Evolutionary conservation across 2,888 invertebrate species (phyloP), one percentile per base, ranked within the genome.

Genomic region (Lasiommata megera): DNA sequence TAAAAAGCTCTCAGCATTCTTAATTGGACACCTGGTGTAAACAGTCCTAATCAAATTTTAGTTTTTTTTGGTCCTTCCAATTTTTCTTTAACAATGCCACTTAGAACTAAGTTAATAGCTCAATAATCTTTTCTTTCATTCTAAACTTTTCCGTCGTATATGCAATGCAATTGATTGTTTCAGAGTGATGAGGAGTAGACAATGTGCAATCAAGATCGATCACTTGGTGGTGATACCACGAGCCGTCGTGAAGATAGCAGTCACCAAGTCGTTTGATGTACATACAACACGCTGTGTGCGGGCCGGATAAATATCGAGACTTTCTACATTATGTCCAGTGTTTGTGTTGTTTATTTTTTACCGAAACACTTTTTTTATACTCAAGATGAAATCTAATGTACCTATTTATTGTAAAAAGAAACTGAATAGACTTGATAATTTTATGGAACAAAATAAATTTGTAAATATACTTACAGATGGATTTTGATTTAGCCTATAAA

Each of bases 381-480:
- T 88, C 83, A 80, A 80, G 79, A 73, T 73, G 76, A 37, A 52
- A 52, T 41, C 17, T 28, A 80, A 84, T 81, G 82, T 86, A 23
- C 23, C 23, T 23, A 87, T 89, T 89, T 88, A 88, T 88, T 89
- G 83, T 88, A 86, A 80, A 86, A 86, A 77, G 83, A 68, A 85
- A 86, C 80, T 74, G 76, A 82, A 86, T 84, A 80, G 85, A 88
- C 85, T 87, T 80, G 79, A 70, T 66, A 67, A 67, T 65, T 66
- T 65, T 79, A 86, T 83, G 84, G 80, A 87, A 88, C 81, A 82
- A 88, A 87, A 84, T 86, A 88, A 88, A 88, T 75, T 88, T 89
- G 88, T 88, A 88, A 84, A 87, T 88, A 88, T 71, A 68, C 65
- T 31, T 0, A 3, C 11, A 29, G 11, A 12, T 16, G 6, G 23